These are phyloP conservation scores for Basileuterus tristriatus DNA, from an alignment of 2,797 vertebrate genomes.

Conservation along the genomic window DNA sequence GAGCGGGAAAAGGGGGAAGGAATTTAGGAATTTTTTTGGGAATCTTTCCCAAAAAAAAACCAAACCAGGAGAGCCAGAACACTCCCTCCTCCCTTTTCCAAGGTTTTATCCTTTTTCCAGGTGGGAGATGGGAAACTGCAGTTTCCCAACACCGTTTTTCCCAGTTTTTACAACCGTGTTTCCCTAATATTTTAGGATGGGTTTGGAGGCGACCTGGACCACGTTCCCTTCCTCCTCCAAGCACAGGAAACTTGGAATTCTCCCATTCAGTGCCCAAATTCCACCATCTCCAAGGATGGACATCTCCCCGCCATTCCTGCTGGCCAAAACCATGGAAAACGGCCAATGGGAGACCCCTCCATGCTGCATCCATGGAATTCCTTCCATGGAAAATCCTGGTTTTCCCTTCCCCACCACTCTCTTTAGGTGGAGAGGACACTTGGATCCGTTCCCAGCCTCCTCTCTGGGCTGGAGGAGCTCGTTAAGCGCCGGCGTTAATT, in stretches of 20 bases:
- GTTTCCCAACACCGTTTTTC: fast-evolving
- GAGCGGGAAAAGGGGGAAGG: background rate
- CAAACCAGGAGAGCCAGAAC: background rate
- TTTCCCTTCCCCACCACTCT: background rate
- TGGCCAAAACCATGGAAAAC: background rate
- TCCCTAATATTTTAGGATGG: background rate
- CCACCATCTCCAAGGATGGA: fast-evolving
- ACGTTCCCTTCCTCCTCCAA: fast-evolving
- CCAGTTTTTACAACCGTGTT: fast-evolving
- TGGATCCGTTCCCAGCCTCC: background rate
- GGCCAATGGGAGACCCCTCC: background rate
- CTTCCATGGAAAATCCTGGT: background rate
- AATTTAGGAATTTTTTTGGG: background rate
- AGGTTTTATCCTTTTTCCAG: background rate
- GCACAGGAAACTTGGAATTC: background rate
- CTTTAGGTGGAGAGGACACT: too few relatives aligned
- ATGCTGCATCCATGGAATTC: fast-evolving
- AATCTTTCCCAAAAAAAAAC: background rate
- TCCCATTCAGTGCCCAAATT: fast-evolving
- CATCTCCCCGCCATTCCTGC: background rate
- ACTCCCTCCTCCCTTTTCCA: fast-evolving
- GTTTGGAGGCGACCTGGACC: background rate
- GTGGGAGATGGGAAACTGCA: background rate
- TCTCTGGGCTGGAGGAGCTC: background rate
- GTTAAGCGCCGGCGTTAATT: fast-evolving